phyloP scores from a whole-genome alignment of 2,113 vertebrate species.

The Corapipo altera region DNA sequence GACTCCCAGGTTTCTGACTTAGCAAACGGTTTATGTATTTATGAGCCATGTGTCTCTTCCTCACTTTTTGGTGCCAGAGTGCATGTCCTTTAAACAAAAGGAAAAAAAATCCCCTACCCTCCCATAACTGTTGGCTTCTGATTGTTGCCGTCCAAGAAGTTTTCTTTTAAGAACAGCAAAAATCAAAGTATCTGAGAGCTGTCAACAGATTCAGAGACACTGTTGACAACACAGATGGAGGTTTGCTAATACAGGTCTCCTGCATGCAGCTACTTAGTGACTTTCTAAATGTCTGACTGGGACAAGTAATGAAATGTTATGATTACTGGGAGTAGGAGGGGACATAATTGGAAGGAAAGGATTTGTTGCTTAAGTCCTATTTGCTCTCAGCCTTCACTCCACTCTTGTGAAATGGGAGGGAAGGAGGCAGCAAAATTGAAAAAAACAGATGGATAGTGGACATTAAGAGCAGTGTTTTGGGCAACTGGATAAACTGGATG shows the following conservation, averaged over 20 bases:
- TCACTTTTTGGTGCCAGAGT: neutral
- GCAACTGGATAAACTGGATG: neutral
- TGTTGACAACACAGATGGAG: slow-evolving; percentile 29
- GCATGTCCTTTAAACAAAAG: slow-evolving; percentile 39
- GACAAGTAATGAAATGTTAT: slow-evolving; percentile 19
- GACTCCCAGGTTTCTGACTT: slow-evolving; percentile 68
- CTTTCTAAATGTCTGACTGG: neutral
- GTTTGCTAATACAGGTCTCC: slow-evolving; percentile 10
- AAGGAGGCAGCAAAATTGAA: neutral
- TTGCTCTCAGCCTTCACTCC: neutral
- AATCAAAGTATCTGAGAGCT: slow-evolving; percentile 44
- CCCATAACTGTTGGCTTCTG: slow-evolving; percentile 38
- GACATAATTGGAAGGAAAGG: neutral
- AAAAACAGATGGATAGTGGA: neutral
- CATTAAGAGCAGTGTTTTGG: neutral
- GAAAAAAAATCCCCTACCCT: slow-evolving; percentile 1
- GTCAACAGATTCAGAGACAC: slow-evolving; percentile 10
- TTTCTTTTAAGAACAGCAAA: slow-evolving; percentile 23
- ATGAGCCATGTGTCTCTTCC: slow-evolving; percentile 43
- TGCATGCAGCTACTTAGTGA: neutral
- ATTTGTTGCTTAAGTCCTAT: neutral
- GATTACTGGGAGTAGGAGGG: neutral
- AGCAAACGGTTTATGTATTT: slow-evolving; percentile 45
- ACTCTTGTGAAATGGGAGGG: neutral
- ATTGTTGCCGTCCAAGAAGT: slow-evolving; percentile 8